phyloP scores from a whole-genome alignment of 2,113 vertebrate genomes.

The Odocoileus hemionus region DNA sequence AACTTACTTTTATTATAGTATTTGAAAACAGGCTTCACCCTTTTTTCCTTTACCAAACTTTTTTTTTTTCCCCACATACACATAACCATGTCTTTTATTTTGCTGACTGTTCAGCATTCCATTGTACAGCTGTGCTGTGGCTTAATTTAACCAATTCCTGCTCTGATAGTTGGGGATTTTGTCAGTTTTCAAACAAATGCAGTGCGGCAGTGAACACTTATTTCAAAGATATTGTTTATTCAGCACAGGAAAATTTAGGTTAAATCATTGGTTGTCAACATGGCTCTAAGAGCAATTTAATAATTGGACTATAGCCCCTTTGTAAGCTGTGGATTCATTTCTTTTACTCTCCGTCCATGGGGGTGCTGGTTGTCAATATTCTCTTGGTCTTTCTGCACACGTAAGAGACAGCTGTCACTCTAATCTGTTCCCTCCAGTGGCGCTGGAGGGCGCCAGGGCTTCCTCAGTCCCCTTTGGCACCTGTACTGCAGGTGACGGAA shows the following conservation, averaged over 20 bases:
- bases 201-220: background rate
- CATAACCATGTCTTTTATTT: background rate
- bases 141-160: background rate
- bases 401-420: background rate
- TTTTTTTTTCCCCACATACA: background rate
- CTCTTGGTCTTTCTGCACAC: background rate
- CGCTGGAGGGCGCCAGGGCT: background rate
- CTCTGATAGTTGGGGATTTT: background rate
- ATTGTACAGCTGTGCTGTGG: background rate
- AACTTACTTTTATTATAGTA: background rate
- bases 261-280: background rate
- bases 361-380: background rate
- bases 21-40: background rate
- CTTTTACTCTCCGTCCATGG: background rate
- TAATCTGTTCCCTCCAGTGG: background rate
- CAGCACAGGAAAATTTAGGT: background rate
- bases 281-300: background rate
- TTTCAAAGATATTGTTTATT: background rate
- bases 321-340: background rate
- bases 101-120: background rate
- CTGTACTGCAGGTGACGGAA: background rate
- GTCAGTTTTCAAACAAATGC: background rate
- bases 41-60: background rate
- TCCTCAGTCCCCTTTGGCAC: background rate
- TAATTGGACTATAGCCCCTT: background rate